These are phyloP conservation scores for Takifugu ocellatus DNA, from an alignment of 2,797 vertebrate genomes.

Conservation along the genomic window DNA sequence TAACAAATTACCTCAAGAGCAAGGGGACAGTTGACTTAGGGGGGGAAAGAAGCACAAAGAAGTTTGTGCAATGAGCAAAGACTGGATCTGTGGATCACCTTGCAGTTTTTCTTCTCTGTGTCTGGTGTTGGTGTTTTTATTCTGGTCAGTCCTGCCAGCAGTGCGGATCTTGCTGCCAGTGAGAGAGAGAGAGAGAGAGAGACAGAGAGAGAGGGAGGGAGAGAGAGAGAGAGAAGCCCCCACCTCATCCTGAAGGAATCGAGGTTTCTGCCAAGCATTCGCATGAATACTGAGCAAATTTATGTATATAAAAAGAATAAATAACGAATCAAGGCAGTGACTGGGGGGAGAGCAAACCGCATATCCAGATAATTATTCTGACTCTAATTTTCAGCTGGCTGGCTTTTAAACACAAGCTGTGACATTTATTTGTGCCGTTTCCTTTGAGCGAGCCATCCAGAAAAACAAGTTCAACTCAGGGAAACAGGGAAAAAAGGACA, in stretches of 20 bases:
- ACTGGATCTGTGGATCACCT: constrained; percentile 80
- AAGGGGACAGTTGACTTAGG: neutral
- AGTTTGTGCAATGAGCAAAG: constrained; percentile 35
- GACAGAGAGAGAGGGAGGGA: constrained; percentile 13
- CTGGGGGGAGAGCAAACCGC: neutral
- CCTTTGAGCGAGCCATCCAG: constrained; percentile 16
- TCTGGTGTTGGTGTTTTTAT: constrained; percentile 84
- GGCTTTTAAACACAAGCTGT: constrained; percentile 39
- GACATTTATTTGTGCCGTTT: constrained; percentile 13
- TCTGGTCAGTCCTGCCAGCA: constrained; percentile 87
- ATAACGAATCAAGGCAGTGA: constrained; percentile 43
- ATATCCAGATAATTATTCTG: constrained; percentile 47
- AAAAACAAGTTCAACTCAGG: constrained; percentile 16
- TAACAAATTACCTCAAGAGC: constrained; percentile 82
- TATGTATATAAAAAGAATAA: constrained; percentile 51
- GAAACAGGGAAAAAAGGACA: constrained; percentile 23
- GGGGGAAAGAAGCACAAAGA: constrained; percentile 10
- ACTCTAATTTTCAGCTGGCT: constrained; percentile 38
- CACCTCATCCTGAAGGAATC: constrained; percentile 67
- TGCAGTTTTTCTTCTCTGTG: constrained; percentile 73
- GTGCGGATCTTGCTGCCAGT: constrained; percentile 74
- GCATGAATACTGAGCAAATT: constrained; percentile 65
- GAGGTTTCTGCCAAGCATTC: constrained; percentile 77
- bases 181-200: constrained; percentile 59
- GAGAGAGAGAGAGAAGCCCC: constrained; percentile 1